Base-by-base conservation (phyloP, 2,797 vertebrate genomes). In the Liparis tanakae region DNA sequence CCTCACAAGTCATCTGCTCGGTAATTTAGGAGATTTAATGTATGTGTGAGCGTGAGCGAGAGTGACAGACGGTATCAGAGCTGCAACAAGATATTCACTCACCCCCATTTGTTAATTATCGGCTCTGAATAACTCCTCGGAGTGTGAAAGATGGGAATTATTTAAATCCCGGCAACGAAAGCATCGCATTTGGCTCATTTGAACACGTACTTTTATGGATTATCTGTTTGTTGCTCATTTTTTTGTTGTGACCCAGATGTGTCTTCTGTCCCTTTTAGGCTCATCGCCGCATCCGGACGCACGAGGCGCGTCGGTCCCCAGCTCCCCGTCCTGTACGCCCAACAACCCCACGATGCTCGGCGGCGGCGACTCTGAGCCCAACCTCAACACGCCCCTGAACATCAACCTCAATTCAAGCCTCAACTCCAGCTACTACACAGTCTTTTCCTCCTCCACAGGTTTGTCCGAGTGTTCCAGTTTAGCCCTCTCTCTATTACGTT, bases 251-350 rank as follows among this genome's bases (percentile, higher is more conserved):
- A 80, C 43, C 33, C 20, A 7, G 1, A 22, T 73, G 15, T 78
- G 22, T 71, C 34, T 60, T 73, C 36, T 86, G 7, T 56, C 1
- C 76, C 76, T 41, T 22, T 48, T 89, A 99, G 98, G 98, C 82
- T 97, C 97, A 70, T 97, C 96, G 84, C 88, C 94, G 62, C 79
- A 95, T 78, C 87, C 94, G 0, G 96, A 97, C 48, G 81, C 91
- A 43, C 92, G 94, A 84, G 94, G 95, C 37, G 86, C 91, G 0
- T 97, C 97, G 0, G 91, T 92, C 14, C 95, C 96, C 25, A 95
- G 95, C 82, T 97, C 97, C 0, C 96, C 97, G 1, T 92, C 94
- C 5, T 97, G 96, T 1, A 92, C 95, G 0, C 96, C 96, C 22
- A 96, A 87, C 85, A 94, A 94, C 0, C 96, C 95, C 72, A 95